These are phyloP conservation scores for Chloebia gouldiae DNA, from an alignment of 2,113 vertebrate species.

Conservation along the genomic window DNA sequence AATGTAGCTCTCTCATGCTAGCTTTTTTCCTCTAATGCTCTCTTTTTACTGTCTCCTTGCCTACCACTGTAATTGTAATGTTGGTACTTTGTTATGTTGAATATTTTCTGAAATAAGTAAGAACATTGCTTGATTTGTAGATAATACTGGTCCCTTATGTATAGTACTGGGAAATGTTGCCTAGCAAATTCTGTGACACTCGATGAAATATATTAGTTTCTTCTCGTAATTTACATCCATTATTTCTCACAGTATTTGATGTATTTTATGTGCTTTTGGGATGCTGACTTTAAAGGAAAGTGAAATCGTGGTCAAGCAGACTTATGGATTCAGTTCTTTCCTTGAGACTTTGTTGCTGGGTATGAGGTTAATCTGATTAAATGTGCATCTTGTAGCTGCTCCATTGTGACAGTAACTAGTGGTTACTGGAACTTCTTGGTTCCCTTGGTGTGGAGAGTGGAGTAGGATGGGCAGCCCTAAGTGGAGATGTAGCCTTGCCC, in stretches of 20 bases:
- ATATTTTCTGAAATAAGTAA: slow-evolving; percentile 28
- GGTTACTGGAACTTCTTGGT: background rate
- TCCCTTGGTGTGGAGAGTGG: background rate
- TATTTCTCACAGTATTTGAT: background rate
- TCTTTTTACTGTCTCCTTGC: background rate
- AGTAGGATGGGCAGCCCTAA: background rate
- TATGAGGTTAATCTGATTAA: background rate
- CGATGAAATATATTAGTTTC: background rate
- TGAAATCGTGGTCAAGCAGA: background rate
- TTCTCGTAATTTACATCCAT: background rate
- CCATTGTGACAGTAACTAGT: background rate
- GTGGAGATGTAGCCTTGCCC: background rate
- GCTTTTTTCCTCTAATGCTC: background rate
- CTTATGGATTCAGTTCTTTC: background rate
- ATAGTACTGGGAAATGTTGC: slow-evolving; percentile 1
- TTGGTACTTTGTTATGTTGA: background rate
- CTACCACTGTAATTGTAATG: background rate
- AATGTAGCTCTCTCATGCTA: background rate
- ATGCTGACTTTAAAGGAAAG: background rate
- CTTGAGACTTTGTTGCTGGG: background rate
- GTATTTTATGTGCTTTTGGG: background rate
- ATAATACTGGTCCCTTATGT: background rate
- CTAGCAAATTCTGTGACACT: slow-evolving; percentile 26
- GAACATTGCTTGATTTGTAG: slow-evolving; percentile 11
- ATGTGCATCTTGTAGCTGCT: background rate